Base-by-base conservation (phyloP, 1,140 invertebrate genomes). In the Drosophila neocordata region DNA sequence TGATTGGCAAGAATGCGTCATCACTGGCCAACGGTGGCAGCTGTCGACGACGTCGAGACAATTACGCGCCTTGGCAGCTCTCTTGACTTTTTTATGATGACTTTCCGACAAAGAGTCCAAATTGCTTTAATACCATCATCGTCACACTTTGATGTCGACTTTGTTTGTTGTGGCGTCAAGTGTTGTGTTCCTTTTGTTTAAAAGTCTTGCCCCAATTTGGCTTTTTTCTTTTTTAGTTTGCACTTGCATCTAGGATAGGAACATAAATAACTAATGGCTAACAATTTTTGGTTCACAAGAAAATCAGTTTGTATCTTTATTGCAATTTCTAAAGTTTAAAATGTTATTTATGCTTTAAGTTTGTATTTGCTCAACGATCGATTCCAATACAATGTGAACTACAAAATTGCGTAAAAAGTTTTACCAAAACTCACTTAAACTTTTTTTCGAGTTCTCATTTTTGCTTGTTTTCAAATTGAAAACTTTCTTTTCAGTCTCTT, bases 141-240 rank as follows among this genome's bases (percentile, higher is more conserved):
- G 80, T 75, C 82, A 77, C 82, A 77, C 82, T 87, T 87, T 87
- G 82, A 87, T 76, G 82, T 87, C 73, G 78, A 81, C 82, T 78
- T 87, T 85, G 82, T 85, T 88, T 85, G 82, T 85, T 88, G 82
- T 78, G 83, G 83, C 83, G 83, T 87, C 83, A 88, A 88, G 71
- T 87, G 83, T 82, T 67, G 12, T 48, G 41, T 12, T n/a, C 15
- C 13, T 48, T 18, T 20, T 7, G 7, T 20, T 15, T 18, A 15
- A 34, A 13, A 55, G 44, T 41, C 34, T 55, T 65, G 57, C 37
- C 51, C 58, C 18, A 22, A 22, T 41, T 56, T 56, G 58, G 27
- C 27, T 31, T 31, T 31, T 31, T 31, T 31, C 5, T 31, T 15
- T 68, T 70, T 31, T 18, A 15, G 13, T 44, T 18, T 18, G 13